Percentiles rank a stretch among this genome's conserved stretches.
Conservation (phyloP, 2,888 invertebrate species). For the Taphrorychus bicolor region DNA sequence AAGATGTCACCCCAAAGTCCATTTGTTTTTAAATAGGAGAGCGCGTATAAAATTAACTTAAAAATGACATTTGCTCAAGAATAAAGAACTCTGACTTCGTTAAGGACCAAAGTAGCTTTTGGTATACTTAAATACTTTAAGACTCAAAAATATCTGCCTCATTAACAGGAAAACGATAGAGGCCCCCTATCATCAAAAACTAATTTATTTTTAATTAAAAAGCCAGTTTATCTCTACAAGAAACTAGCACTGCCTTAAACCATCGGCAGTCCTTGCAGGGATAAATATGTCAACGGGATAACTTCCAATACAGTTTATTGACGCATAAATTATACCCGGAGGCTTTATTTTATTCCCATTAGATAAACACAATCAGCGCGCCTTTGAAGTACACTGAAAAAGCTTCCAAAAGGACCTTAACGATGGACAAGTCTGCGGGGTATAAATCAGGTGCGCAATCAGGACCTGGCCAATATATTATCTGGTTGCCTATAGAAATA, state of each 20-base stretch:
- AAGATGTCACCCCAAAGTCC: too few species aligned
- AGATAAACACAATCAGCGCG: background rate
- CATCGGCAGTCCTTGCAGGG: background rate
- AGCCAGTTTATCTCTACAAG: background rate
- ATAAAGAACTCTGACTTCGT: too few species aligned
- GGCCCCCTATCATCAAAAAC: background rate
- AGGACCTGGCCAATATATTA: too few species aligned
- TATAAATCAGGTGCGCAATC: background rate
- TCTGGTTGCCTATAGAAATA: too few species aligned
- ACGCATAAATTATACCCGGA: background rate
- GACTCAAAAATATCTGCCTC: too few species aligned
- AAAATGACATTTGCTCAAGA: too few species aligned
- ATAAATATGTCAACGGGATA: background rate
- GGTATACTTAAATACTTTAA: too few species aligned
- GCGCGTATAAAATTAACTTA: too few species aligned
- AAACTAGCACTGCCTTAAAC: background rate
- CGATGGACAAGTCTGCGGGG: background rate
- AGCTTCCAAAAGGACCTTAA: constrained; percentile 3
- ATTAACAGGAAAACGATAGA: too few species aligned
- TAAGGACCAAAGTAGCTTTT: too few species aligned
- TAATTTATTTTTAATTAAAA: background rate
- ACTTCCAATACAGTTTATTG: background rate
- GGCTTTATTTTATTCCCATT: background rate
- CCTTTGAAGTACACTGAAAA: background rate
- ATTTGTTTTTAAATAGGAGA: too few species aligned